A percentile compares a stretch with the other conserved stretches of the same genome.
Conservation (phyloP, 2,113 vertebrate genomes). For the Pyxicephalus adspersus region DNA sequence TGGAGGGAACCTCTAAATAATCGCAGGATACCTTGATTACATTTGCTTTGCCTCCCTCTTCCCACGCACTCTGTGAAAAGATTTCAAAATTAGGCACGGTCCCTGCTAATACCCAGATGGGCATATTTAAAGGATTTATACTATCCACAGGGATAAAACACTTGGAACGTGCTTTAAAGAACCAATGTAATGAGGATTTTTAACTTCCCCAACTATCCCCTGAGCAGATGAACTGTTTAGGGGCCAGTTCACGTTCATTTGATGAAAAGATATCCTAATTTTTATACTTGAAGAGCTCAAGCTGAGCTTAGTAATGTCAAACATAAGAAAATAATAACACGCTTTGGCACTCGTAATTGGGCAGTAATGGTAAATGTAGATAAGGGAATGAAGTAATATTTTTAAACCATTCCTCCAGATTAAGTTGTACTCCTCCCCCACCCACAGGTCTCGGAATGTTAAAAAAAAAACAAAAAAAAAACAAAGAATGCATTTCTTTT, state of each 20-base stretch:
- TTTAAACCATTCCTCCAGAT: no score
- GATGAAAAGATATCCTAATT: slow-evolving; percentile 6
- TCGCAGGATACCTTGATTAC: slow-evolving; percentile 3
- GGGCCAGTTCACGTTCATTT: not conserved
- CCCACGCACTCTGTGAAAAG: slow-evolving; percentile 29
- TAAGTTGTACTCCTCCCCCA: no score
- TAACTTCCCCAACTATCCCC: not conserved
- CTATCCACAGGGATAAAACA: slow-evolving; percentile 32
- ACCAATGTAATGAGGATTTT: slow-evolving; percentile 38
- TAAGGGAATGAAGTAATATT: no score
- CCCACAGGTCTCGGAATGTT: no score
- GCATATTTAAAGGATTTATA: slow-evolving; percentile 51
- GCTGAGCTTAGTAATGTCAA: no score
- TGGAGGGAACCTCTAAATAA: not conserved
- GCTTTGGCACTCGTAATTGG: no score
- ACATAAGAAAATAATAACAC: no score
- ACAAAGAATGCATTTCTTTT: no score
- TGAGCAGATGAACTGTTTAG: not conserved
- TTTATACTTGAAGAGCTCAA: not conserved
- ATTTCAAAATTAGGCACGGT: slow-evolving; percentile 46
- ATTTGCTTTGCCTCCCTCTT: not conserved
- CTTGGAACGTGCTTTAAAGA: slow-evolving; percentile 21
- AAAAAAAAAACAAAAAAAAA: no score
- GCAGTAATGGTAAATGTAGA: no score
- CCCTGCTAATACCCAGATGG: slow-evolving; percentile 42